Conservation (phyloP, 2,113 vertebrate species). For the Acrocephalus arundinaceus region DNA sequence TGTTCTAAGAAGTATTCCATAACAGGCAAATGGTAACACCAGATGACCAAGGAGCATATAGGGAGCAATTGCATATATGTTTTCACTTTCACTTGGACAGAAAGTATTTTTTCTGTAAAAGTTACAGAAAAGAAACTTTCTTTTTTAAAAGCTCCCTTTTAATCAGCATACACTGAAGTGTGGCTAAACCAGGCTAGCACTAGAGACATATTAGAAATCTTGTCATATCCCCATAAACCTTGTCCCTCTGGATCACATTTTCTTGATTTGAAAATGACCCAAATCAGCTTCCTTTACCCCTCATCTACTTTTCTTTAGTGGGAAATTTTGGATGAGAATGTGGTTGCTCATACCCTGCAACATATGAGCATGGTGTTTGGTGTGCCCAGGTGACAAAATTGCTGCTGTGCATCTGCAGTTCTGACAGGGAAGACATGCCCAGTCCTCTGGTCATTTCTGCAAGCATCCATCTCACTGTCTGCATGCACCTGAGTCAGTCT, state of each 20-base stretch:
- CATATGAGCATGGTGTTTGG: accelerated
- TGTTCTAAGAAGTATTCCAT: neutral
- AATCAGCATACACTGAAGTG: accelerated
- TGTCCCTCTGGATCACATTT: accelerated
- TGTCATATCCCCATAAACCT: neutral
- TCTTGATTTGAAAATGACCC: neutral
- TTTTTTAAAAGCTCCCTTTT: neutral
- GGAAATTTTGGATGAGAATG: neutral
- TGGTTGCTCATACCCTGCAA: accelerated
- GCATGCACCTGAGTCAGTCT: neutral
- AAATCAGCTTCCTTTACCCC: neutral
- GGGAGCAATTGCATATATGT: neutral
- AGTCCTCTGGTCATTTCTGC: neutral
- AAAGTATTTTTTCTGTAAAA: neutral
- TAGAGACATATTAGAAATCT: neutral
- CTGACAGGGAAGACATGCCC: neutral
- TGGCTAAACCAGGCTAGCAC: neutral
- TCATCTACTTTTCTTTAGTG: neutral
- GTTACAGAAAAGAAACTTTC: neutral
- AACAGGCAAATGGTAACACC: neutral
- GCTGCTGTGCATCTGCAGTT: neutral
- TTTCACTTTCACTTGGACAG: neutral
- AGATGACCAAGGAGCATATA: neutral
- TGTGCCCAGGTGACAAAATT: neutral
- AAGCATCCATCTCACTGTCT: accelerated